Evolutionary conservation across 2,113 vertebrate species (phyloP), one percentile per base, ranked within the genome.

Genomic region (Rhegmatorhina hoffmannsi): DNA sequence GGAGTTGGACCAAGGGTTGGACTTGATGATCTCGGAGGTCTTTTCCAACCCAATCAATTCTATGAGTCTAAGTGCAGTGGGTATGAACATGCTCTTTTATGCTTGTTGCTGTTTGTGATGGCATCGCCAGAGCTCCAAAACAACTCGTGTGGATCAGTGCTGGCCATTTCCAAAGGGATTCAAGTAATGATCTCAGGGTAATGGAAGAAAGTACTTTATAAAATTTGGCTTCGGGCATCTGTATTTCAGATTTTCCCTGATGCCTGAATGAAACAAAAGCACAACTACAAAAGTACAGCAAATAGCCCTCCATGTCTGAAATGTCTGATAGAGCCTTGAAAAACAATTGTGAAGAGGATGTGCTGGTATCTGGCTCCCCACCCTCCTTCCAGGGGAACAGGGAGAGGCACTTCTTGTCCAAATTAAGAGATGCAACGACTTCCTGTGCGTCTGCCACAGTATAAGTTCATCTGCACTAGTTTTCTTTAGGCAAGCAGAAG

Each of bases 381-480:
- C 93, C 94, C 87, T 94, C 77, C 77, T 94, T 89, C 92, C 90
- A 94, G 69, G 52, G 91, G 92, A 92, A 89, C 56, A 83, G 90
- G 92, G 96, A 92, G 96, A 95, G 93, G 96, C 92, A 73, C 80
- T 90, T 96, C 83, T 93, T 58, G 85, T 80, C 76, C 89, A 62
- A 90, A 84, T 86, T 80, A 83, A 93, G 88, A 93, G 94, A 75
- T 77, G 43, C 17, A 49, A 13, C 0, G 1, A 66, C 73, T 95
- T 96, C 94, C 91, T 90, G 46, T 47, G 4, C 0, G 17, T 31
- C 67, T 59, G 75, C 63, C 67, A 73, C 26, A 1, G 5, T 50
- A 47, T n/a, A 81, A 79, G 29, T 53, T 59, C 38, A 6, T 73
- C 89, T 59, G 34, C 38, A 11, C 23, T 18, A 1, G 31, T 47